Evolutionary conservation across 2,888 invertebrate species (phyloP), one percentile per base, ranked within the genome.

Genomic region (Bombyx huttoni): DNA sequence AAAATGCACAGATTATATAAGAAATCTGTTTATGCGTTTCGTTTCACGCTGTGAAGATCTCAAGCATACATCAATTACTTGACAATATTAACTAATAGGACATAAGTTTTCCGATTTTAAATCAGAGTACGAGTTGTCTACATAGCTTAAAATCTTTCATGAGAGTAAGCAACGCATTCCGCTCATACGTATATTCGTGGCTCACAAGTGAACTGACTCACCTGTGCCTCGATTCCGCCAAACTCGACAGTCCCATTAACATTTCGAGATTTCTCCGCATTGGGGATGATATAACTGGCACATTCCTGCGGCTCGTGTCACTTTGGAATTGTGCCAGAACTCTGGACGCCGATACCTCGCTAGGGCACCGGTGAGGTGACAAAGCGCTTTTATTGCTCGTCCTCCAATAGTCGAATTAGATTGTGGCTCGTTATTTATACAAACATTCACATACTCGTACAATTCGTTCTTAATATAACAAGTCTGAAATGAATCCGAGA

Each of bases 221-320:
- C 40, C 40, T 40, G 40, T 12, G 34, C 48, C 35, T 47, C 10
- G 10, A 63, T 58, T 59, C 56, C 58, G 51, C 59, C 60, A 57
- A 67, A 75, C 75, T 74, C 73, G 67, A 68, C 73, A 66, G 61
- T 56, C 57, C 72, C 75, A 76, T 82, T 81, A 81, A 77, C 73
- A 75, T 81, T 78, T 81, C 65, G 59, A 56, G 64, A 70, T 67
- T 65, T 66, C 63, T 68, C 66, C 67, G 65, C 60, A 63, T 70
- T 73, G 70, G 72, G 51, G 34, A 47, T 47, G 33, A 47, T 53
- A 51, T 53, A 49, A 51, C 50, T 48, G 47, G 49, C 53, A 47
- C 53, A 53, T 53, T 53, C 53, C 53, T 47, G 33, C 47, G 24
- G 13, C 40, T 34, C 47, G 51, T 53, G 49, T 53, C 53, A 51